phyloP scores from a whole-genome alignment of 2,888 invertebrate species.

The Girardia tigrina region DNA sequence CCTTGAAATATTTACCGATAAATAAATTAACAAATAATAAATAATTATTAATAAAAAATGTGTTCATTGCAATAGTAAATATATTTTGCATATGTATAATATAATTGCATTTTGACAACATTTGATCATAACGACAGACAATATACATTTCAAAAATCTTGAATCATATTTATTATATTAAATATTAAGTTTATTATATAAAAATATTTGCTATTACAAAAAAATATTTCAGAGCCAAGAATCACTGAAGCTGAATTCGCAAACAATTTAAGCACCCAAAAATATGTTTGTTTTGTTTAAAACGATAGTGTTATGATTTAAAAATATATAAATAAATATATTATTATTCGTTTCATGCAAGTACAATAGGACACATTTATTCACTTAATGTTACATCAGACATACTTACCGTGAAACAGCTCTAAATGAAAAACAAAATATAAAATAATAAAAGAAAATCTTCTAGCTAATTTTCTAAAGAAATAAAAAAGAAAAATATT shows the following conservation, averaged over 20 bases:
- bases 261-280: background rate
- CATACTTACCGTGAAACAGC: slow-evolving; percentile 16
- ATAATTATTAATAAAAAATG: no score
- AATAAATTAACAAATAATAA: no score
- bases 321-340: slow-evolving; percentile 13
- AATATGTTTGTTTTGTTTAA: background rate
- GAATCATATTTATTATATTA: no score
- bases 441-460: background rate
- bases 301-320: background rate
- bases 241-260: background rate
- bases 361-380: background rate
- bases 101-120: no score
- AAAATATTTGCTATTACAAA: no score
- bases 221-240: no score
- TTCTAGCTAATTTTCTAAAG: background rate
- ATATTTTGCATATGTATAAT: no score
- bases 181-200: no score
- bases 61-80: no score
- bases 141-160: no score
- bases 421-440: slow-evolving; percentile 9
- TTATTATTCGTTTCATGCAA: slow-evolving; percentile 9
- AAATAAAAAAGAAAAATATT: background rate
- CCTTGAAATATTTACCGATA: no score
- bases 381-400: background rate
- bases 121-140: no score